Conservation (phyloP, 2,888 invertebrate species). For the Chymomyza fuscimana region DNA sequence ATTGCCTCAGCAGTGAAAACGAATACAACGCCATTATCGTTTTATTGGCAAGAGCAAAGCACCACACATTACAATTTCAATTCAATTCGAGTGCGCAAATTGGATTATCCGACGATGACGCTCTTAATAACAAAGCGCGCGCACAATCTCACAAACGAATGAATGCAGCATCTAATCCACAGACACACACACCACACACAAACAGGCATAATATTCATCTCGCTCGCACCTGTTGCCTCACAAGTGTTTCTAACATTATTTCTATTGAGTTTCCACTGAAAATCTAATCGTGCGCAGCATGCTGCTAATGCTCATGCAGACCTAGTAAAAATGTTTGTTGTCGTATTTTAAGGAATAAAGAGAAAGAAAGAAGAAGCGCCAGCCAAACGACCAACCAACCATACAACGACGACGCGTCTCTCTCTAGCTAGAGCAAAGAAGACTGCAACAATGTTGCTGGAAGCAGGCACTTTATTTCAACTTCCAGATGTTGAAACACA, state of each 20-base stretch:
- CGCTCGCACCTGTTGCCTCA: slow-evolving; percentile 53
- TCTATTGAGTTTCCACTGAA: slow-evolving; percentile 78
- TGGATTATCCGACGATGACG: neutral
- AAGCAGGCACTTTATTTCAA: slow-evolving; percentile 27
- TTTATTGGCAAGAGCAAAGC: neutral
- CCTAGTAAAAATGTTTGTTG: slow-evolving; percentile 80
- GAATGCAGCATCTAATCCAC: slow-evolving; percentile 55
- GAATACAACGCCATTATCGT: neutral
- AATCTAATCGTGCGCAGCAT: slow-evolving; percentile 72
- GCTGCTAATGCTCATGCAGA: slow-evolving; percentile 75
- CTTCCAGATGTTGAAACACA: slow-evolving; percentile 4
- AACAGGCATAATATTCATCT: slow-evolving; percentile 41
- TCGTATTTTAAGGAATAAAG: slow-evolving; percentile 76
- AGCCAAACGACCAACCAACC: slow-evolving; percentile 11
- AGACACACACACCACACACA: slow-evolving; percentile 7
- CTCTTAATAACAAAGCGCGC: too few species aligned
- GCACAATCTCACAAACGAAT: slow-evolving; percentile 20
- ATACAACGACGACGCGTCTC: slow-evolving; percentile 5
- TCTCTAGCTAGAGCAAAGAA: slow-evolving; percentile 6
- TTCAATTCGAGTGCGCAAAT: neutral
- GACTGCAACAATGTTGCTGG: slow-evolving; percentile 44
- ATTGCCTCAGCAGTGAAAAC: neutral
- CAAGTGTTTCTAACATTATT: slow-evolving; percentile 69
- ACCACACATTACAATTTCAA: too few species aligned
- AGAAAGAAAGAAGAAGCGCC: slow-evolving; percentile 63